Conservation (phyloP, 2,797 vertebrate genomes). For the Scomberomorus guttatus region DNA sequence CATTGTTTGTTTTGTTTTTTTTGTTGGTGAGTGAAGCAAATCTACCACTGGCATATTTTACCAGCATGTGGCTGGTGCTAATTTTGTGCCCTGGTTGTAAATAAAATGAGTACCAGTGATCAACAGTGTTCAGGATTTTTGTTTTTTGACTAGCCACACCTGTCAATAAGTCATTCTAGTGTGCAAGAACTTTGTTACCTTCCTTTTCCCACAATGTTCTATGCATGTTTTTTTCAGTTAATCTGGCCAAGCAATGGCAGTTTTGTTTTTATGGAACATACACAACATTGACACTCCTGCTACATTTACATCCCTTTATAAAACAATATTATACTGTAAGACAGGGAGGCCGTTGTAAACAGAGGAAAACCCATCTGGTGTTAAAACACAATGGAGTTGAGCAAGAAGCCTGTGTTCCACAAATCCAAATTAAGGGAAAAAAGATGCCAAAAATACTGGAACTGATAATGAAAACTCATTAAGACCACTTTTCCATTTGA, state of each 20-base stretch:
- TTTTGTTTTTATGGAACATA: background rate
- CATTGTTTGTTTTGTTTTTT: too few species aligned
- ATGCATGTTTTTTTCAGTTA: background rate
- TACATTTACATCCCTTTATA: constrained; percentile 1
- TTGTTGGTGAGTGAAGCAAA: too few species aligned
- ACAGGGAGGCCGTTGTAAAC: background rate
- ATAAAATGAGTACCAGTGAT: too few species aligned
- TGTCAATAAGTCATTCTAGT: too few species aligned
- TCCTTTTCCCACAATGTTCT: too few species aligned
- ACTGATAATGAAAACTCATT: background rate
- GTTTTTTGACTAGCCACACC: too few species aligned
- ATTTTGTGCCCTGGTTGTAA: too few species aligned
- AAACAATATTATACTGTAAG: background rate
- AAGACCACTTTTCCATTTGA: background rate
- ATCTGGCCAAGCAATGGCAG: background rate
- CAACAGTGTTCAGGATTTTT: too few species aligned
- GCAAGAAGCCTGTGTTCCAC: constrained; percentile 10
- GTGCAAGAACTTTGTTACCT: too few species aligned
- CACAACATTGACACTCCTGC: background rate
- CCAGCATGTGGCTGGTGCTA: too few species aligned
- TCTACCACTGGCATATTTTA: too few species aligned
- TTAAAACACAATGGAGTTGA: background rate
- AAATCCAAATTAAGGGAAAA: constrained; percentile 12
- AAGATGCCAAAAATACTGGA: background rate
- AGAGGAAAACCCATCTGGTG: constrained; percentile 9